phyloP scores from a whole-genome alignment of 2,888 invertebrate genomes.

The Dexiosoma caninum region DNA sequence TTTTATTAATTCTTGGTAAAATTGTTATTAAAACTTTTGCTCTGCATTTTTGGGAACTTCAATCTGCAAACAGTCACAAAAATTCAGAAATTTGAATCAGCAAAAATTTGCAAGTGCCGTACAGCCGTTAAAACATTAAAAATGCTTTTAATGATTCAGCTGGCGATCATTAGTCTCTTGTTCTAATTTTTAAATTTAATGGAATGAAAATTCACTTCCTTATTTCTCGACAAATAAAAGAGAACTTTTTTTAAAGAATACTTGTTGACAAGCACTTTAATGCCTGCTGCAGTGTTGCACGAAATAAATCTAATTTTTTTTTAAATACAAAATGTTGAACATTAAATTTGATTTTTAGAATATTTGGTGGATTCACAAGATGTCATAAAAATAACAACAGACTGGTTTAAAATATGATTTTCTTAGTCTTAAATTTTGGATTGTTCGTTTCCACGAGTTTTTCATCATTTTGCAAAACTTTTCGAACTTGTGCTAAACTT shows the following conservation, averaged over 20 bases:
- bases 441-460: no score
- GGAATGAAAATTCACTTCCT: conserved; percentile 31
- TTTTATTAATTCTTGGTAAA: not conserved
- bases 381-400: no score
- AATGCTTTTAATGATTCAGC: not conserved
- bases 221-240: conserved; percentile 8
- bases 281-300: not conserved
- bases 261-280: not conserved
- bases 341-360: not conserved
- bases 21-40: not conserved
- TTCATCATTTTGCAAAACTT: no score
- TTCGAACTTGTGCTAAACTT: no score
- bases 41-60: not conserved
- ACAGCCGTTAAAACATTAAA: not conserved
- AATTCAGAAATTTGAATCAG: not conserved
- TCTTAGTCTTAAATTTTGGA: no score
- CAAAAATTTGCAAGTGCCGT: not conserved
- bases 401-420: no score
- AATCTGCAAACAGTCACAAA: not conserved
- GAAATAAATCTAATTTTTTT: no score
- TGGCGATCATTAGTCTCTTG: conserved; percentile 8
- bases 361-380: no score
- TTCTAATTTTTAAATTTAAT: conserved; percentile 33
- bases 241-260: not conserved
- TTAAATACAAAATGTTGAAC: no score